phyloP scores from a whole-genome alignment of 2,797 vertebrate genomes.

The Brotula barbata region DNA sequence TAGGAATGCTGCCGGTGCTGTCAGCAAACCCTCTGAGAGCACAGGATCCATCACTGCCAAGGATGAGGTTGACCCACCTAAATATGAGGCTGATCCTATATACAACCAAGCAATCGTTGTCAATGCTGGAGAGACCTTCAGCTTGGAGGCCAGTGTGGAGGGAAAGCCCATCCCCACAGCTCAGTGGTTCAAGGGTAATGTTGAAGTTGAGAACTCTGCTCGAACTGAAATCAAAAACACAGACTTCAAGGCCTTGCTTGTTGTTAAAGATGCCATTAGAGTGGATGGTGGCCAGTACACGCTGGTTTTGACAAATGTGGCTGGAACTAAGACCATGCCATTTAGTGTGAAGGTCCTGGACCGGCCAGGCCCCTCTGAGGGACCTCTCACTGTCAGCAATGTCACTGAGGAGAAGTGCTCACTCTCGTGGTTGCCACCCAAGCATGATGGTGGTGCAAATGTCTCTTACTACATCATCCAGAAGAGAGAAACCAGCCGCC shows the following conservation, averaged over 20 bases:
- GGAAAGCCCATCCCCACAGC: conserved; percentile 94
- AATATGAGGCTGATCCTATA: conserved; percentile 91
- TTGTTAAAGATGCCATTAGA: conserved; percentile 95
- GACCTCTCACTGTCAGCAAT: conserved; percentile 91
- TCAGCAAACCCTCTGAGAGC: conserved; percentile 94
- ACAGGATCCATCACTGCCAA: conserved; percentile 95
- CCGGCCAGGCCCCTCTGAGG: conserved; percentile 93
- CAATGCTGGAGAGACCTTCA: conserved; percentile 95
- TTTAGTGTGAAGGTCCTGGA: conserved; percentile 96
- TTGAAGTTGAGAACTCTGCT: conserved; percentile 92
- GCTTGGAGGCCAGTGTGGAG: conserved; percentile 88
- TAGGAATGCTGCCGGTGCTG: conserved; percentile 91
- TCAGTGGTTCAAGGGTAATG: conserved; percentile 94
- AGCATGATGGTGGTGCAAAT: conserved; percentile 93
- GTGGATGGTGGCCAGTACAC: conserved; percentile 96
- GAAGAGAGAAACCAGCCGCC: conserved; percentile 96
- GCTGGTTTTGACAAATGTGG: conserved; percentile 93
- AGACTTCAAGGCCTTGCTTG: conserved; percentile 90
- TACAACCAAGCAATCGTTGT: conserved; percentile 92
- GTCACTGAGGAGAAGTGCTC: conserved; percentile 96
- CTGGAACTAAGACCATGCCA: conserved; percentile 89
- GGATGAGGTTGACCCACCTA: conserved; percentile 95
- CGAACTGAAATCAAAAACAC: conserved; percentile 94
- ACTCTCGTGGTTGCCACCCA: conserved; percentile 91
- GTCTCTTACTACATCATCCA: conserved; percentile 95